Evolutionary conservation across 2,113 vertebrate species (phyloP), one percentile per base, ranked within the genome.

Genomic region (Onychorhynchus coronatus): DNA sequence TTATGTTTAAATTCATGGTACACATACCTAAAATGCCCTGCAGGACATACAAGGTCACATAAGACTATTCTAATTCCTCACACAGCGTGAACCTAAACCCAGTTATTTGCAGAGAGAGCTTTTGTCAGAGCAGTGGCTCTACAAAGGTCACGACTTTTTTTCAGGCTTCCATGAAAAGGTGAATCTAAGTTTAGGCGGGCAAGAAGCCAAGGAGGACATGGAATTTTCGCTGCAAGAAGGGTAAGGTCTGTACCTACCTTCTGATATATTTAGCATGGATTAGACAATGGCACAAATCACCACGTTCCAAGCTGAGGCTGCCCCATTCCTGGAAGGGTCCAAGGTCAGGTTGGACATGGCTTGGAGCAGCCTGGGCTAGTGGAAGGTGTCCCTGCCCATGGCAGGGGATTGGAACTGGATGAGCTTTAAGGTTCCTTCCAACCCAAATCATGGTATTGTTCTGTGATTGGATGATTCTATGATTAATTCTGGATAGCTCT

Each of bases 361-460:
- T 55, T 3, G 71, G n/a, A 55, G 24, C 71, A 55, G 2, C 55
- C 63, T 55, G 79, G 47, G 4, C 39, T 12, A 35, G 39, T 35
- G 47, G 47, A 0, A 55, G 25, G 21, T 22, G 55, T 49, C 78
- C 55, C 71, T 76, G 39, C 9, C 28, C 30, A 8, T 18, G 53
- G 46, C 44, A 14, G 46, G 12, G 12, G 12, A 12, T 11, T 14
- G 62, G 46, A 0, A 18, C 1, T 12, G 30, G 9, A 2, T 55
- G 47, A 1, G 1, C 3, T 55, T 35, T 42, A 22, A 62, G 8
- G 17, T 23, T 46, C 22, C 28, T 47, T 27, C 41, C 47, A 65
- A 15, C 30, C 41, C 41, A 65, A 33, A 44, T 6, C 39, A 42
- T 30, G 41, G 27, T 41, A 62, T 63, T 62, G 8, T 62, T 28